A percentile compares a stretch with the other conserved stretches of the same genome.
These are phyloP conservation scores for Heterochromis multidens DNA, from an alignment of 2,113 vertebrate genomes.

Conservation along the genomic window DNA sequence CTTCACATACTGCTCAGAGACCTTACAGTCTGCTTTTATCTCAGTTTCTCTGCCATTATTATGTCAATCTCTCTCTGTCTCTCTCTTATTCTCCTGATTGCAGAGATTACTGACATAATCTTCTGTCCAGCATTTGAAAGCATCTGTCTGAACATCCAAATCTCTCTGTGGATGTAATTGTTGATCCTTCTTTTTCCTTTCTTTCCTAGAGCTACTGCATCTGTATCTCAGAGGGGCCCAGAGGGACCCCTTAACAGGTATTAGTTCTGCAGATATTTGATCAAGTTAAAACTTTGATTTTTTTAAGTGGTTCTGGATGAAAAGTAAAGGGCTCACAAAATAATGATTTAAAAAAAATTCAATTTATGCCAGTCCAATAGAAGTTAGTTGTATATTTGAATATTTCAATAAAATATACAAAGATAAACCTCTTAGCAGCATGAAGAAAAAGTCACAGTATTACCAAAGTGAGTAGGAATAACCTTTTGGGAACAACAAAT, in stretches of 20 bases:
- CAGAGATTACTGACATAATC: constrained; percentile 72
- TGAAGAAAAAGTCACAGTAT: background rate
- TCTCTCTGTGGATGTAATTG: constrained; percentile 28
- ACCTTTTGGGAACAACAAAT: no score
- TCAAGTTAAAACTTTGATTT: background rate
- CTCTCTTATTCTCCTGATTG: constrained; percentile 34
- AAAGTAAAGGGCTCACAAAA: background rate
- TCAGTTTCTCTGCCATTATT: background rate
- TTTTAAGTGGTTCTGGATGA: background rate
- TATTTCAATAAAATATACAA: background rate
- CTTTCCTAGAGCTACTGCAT: background rate
- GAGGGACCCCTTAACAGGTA: background rate
- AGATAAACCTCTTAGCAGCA: accelerated
- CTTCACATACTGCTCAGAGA: background rate
- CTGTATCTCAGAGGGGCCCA: accelerated
- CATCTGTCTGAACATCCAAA: constrained; percentile 62
- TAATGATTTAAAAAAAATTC: background rate
- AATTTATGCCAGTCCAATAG: no score
- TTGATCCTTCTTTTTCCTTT: background rate
- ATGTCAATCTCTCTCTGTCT: constrained; percentile 11
- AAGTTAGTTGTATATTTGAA: background rate
- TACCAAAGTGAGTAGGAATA: background rate
- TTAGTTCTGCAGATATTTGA: background rate
- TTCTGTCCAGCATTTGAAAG: constrained; percentile 53
- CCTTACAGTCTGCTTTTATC: background rate